Base-by-base conservation (phyloP, 2,888 invertebrate species). In the Dexiosoma caninum region DNA sequence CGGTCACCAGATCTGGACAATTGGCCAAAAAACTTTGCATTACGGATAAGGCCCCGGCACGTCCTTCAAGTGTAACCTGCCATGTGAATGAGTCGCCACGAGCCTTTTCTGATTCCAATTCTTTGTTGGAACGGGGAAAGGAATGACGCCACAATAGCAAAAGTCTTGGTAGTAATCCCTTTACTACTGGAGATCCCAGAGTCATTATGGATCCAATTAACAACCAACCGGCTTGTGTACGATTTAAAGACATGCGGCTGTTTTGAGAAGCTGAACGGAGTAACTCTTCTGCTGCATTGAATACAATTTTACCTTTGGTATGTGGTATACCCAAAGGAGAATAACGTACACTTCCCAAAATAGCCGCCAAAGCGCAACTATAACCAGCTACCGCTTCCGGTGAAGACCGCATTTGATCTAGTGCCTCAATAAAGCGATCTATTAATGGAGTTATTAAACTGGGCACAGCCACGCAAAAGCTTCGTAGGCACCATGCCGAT, bases 41-140 rank as follows among this genome's bases (percentile, higher is more conserved):
- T 0, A 98, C 97, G 49, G 98, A 97, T 10, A 99, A 91, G 1
- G 99, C 99, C 0, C 99, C 99, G 3, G 98, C 97, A 49, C 99
- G 93, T 2, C 98, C 98, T 91, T 99, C 98, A 70, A 99, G 91
- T 0, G 98, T 98, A 46, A 99, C 95, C 92, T 97, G 97, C 99
- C 99, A 99, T n/a, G 99, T 99, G 88, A 99, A 98, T 0, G 98
- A 96, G 91, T 99, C 99, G 7, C 98, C 95, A 86, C 99, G 92
- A 14, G 96, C 94, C 85, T 98, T 98, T 90, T 99, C 99, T 0
- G 98, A 97, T 88, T 99, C 99, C 14, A 99, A 92, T 90, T 99
- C 99, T 88, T 99, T 98, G 42, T 95, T 94, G 0, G 98, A 98
- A 59, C 98, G 93, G 0, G 99, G 99, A 90, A 99, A 99, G 27